Evolutionary conservation across 2,797 vertebrate genomes (phyloP), one percentile per base, ranked within the genome.

Genomic region (Propithecus deckenii): DNA sequence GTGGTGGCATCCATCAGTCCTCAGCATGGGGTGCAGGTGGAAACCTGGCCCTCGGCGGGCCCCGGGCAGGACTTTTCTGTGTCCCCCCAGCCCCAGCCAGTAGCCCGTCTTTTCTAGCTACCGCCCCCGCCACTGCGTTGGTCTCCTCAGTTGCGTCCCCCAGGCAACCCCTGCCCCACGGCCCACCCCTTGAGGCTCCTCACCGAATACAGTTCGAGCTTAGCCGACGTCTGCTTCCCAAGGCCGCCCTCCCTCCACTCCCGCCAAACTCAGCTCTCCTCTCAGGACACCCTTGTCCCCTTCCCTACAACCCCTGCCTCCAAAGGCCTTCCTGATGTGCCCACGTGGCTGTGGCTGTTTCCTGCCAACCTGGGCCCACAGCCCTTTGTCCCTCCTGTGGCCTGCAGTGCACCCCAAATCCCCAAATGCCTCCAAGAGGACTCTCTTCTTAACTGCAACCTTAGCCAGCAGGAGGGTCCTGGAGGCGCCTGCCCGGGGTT

Each of bases 91-190:
- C 38, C 30, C 59, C 11, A 18, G 30, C 43, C 65, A 80, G 32
- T 35, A 23, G 48, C n/a, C 50, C n/a, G 13, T 55, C 67, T 38
- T 50, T 35, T 55, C 78, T 30, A 38, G 2, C 2, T 38, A 52
- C 3, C 0, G 11, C n/a, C 38, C 5, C 41, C 13, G 14, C 10
- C 55, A 7, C 30, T 13, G 18, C 1, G 13, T 22, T 28, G 22
- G 23, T 30, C 85, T 86, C 28, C 30, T 85, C n/a, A 12, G 14
- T n/a, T 30, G 10, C 25, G 35, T 32, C 15, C 32, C 32, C 17
- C 30, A 61, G 72, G 65, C n/a, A 74, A 23, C n/a, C 46, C 57
- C 30, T 2, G 46, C 86, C 25, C 41, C n/a, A 18, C 9, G 7
- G 59, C 15, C 43, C 30, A 57, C 32, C 9, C 75, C 18, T 35